Conservation (phyloP, 2,888 invertebrate genomes). For the Oscheius sp. region DNA sequence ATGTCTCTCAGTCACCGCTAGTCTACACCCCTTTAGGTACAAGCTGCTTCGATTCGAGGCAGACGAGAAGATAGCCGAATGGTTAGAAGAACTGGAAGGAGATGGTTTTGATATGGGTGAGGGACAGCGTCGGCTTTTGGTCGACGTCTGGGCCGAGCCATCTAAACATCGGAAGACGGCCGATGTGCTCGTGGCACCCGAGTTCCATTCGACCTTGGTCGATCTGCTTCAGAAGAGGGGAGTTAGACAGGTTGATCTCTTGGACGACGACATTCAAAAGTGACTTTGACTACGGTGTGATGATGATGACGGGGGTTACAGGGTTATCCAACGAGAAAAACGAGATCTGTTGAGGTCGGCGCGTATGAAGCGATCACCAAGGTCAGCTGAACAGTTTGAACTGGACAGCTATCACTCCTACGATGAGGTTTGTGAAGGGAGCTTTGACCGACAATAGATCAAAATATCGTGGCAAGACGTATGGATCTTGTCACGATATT, state of each 20-base stretch:
- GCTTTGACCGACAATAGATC: no score
- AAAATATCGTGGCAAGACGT: no score
- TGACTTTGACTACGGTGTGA: neutral
- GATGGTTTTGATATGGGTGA: slow-evolving; percentile 37
- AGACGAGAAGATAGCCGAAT: slow-evolving; percentile 39
- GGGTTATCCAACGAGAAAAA: neutral
- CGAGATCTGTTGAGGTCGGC: neutral
- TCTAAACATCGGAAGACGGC: slow-evolving; percentile 48
- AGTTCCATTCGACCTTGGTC: slow-evolving; percentile 44
- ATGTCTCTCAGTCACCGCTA: neutral
- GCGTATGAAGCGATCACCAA: slow-evolving; percentile 25
- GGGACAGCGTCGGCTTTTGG: slow-evolving; percentile 40
- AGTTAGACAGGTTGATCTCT: slow-evolving; percentile 32
- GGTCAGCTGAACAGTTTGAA: slow-evolving; percentile 49
- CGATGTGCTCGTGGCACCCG: slow-evolving; percentile 66
- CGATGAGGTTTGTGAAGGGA: slow-evolving; percentile 43
- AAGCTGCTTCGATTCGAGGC: slow-evolving; percentile 42
- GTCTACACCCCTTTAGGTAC: slow-evolving; percentile 33
- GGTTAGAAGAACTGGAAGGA: slow-evolving; percentile 41
- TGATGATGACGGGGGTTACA: no score
- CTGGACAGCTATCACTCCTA: slow-evolving; percentile 56
- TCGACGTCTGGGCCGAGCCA: slow-evolving; percentile 69
- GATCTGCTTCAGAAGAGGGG: slow-evolving; percentile 38
- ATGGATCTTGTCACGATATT: no score
- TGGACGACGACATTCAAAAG: slow-evolving; percentile 14